A percentile compares a stretch with the other conserved stretches of the same genome.
Evolutionary conservation across 2,888 invertebrate species (phyloP).

Genomic region (Geophilus truncorum): DNA sequence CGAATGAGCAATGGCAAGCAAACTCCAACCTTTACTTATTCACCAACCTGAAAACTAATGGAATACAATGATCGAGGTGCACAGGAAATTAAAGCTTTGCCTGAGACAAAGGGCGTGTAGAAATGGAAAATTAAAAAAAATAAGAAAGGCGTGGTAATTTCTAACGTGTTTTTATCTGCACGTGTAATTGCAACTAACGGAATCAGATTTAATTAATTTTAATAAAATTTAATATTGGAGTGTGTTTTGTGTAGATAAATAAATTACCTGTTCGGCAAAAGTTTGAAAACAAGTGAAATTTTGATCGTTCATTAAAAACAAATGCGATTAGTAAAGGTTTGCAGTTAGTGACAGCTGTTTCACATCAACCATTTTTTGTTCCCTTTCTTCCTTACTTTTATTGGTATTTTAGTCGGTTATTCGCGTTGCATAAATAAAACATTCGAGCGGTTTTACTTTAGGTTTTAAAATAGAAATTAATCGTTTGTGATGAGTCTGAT

Average conservation of each 20-base stretch:
- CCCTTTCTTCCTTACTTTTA: background rate
- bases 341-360: background rate
- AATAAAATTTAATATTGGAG: no score
- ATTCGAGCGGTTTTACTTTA: background rate
- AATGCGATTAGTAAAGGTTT: background rate
- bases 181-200: no score
- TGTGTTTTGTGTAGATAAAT: no score
- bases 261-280: background rate
- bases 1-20: background rate
- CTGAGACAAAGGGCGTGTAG: background rate
- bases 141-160: background rate
- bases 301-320: constrained; percentile 21
- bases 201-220: no score
- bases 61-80: background rate
- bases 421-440: background rate
- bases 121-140: background rate
- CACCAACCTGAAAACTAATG: background rate
- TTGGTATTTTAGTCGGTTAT: background rate
- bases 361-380: background rate
- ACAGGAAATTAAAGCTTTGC: constrained; percentile 10
- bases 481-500: background rate
- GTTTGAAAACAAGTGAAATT: background rate
- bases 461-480: background rate
- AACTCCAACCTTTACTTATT: background rate
- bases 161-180: background rate